Percentiles rank a stretch among this genome's conserved stretches.
Evolutionary conservation across 37 sponge, comb jelly and placozoan genomes (phyloP).

Genomic region (Agelas oroides): DNA sequence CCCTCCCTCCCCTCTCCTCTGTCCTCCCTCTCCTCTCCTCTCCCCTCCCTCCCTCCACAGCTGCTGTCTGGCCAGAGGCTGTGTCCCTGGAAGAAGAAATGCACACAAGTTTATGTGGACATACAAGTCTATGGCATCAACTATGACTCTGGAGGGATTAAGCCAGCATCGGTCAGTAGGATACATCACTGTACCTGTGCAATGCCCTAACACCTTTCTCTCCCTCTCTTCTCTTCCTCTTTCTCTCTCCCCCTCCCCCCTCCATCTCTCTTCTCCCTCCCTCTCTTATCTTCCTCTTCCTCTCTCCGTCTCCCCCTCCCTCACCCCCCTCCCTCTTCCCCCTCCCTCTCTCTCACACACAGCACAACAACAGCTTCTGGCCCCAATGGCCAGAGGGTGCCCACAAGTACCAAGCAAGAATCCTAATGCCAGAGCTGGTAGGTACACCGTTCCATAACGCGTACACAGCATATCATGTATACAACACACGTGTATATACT

Average conservation of each 20-base stretch:
- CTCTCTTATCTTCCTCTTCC: background rate
- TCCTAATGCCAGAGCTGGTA: conserved; percentile 72
- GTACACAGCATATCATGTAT: background rate
- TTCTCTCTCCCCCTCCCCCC: background rate
- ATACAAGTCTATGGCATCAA: conserved; percentile 59
- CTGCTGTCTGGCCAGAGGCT: conserved; percentile 73
- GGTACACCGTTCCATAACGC: background rate
- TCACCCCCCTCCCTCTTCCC: too few relatives aligned
- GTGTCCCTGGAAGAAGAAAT: conserved; percentile 44
- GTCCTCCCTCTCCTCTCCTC: too few relatives aligned
- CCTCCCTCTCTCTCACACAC: background rate
- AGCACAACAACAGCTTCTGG: conserved; percentile 32
- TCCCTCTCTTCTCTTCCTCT: background rate
- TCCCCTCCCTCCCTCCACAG: too few relatives aligned
- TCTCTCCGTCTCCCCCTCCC: too few relatives aligned
- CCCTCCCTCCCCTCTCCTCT: too few relatives aligned
- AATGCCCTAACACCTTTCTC: background rate
- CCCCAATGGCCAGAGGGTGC: conserved; percentile 39
- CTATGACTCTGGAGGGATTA: conserved; percentile 30
- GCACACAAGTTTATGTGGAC: conserved; percentile 36
- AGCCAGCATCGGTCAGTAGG: conserved; percentile 26
- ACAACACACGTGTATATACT: background rate
- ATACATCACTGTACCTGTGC: background rate
- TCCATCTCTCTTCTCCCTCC: background rate
- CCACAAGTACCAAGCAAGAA: conserved; percentile 13